phyloP scores from a whole-genome alignment of 2,113 vertebrate species.

The Equus quagga region DNA sequence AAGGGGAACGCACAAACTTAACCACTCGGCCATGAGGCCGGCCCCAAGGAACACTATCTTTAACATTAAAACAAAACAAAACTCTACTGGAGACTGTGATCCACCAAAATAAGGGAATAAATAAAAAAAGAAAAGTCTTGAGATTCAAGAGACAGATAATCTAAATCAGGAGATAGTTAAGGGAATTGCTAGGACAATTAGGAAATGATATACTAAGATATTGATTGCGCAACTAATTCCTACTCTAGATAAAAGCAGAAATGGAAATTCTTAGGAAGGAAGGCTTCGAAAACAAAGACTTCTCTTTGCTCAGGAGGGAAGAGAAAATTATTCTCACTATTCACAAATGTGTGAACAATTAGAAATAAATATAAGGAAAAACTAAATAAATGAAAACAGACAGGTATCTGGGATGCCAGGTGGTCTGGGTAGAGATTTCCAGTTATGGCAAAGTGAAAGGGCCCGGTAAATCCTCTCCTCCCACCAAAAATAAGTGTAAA shows the following conservation, averaged over 20 bases:
- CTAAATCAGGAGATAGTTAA: neutral
- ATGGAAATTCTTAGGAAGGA: neutral
- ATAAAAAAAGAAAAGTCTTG: neutral
- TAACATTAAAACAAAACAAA: neutral
- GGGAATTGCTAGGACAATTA: neutral
- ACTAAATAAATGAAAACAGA: neutral
- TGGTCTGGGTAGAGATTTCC: neutral
- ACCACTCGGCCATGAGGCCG: no score
- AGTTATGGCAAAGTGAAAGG: neutral
- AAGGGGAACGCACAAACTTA: no score
- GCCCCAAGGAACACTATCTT: neutral
- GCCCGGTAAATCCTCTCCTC: neutral
- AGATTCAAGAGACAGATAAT: neutral
- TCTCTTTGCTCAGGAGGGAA: neutral
- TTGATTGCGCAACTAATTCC: neutral
- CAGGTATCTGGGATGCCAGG: neutral
- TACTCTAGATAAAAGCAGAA: neutral
- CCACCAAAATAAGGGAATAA: neutral
- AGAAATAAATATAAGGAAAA: conserved; percentile 14
- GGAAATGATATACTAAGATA: neutral
- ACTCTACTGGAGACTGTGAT: neutral
- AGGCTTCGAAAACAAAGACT: neutral
- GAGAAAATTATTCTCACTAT: neutral
- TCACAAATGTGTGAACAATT: neutral
- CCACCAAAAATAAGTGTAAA: neutral